Evolutionary conservation across 2,888 invertebrate genomes (phyloP).

Genomic region (Euzophera pinguis): DNA sequence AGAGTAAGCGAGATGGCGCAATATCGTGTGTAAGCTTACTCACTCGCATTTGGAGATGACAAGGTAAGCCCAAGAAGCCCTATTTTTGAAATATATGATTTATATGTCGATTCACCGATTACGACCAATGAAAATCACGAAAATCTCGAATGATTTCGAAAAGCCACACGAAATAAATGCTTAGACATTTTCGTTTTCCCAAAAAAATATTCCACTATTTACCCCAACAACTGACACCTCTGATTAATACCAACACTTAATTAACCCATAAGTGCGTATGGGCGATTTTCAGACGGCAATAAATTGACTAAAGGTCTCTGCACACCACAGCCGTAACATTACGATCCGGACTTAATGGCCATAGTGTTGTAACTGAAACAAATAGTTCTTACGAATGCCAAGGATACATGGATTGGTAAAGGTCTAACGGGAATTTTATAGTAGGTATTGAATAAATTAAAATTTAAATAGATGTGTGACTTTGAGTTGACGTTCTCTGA

Average conservation of each 20-base stretch:
- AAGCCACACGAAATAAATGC: too few species aligned
- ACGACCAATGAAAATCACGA: too few species aligned
- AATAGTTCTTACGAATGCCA: constrained; percentile 25
- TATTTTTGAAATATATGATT: too few species aligned
- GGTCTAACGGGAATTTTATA: not conserved
- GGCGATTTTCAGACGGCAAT: constrained; percentile 14
- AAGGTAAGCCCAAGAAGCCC: too few species aligned
- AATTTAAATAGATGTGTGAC: too few species aligned
- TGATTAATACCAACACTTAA: constrained; percentile 18
- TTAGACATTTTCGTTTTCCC: not conserved
- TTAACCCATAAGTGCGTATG: not conserved
- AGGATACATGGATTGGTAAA: not conserved
- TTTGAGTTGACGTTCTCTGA: too few species aligned
- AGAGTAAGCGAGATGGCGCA: too few species aligned
- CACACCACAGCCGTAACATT: constrained; percentile 1
- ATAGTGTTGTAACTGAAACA: constrained; percentile 33
- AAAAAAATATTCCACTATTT: not conserved
- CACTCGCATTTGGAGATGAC: too few species aligned
- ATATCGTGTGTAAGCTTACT: too few species aligned
- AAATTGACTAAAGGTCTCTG: constrained; percentile 17
- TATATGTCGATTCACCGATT: too few species aligned
- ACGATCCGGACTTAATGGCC: constrained; percentile 26
- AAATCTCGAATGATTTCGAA: too few species aligned
- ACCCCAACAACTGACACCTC: not conserved
- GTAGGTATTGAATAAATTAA: too few species aligned